phyloP scores from a whole-genome alignment of 2,113 vertebrate genomes.

The Gobius niger region DNA sequence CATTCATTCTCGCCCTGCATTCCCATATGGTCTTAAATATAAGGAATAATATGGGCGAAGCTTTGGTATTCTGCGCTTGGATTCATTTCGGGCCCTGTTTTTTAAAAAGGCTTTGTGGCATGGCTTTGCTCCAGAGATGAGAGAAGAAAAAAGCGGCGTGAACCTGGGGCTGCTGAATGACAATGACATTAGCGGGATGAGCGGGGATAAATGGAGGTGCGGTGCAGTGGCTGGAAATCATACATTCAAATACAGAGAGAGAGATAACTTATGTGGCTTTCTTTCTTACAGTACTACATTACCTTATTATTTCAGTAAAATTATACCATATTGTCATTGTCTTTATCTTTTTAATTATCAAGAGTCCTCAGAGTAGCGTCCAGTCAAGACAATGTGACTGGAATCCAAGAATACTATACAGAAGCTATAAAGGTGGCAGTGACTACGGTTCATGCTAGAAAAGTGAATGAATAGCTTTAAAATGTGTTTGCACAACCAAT shows the following conservation, averaged over 20 bases:
- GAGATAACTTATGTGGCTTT: too few relatives aligned
- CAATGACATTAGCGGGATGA: slow-evolving; percentile 53
- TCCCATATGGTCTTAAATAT: background rate
- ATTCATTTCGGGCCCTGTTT: slow-evolving; percentile 52
- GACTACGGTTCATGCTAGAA: too few relatives aligned
- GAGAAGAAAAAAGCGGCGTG: slow-evolving; percentile 58
- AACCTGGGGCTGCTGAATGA: slow-evolving; percentile 58
- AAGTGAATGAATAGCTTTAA: too few relatives aligned
- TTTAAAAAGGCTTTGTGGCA: slow-evolving; percentile 56
- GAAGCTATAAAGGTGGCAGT: too few relatives aligned
- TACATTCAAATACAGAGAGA: slow-evolving; percentile 18
- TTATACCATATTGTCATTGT: too few relatives aligned
- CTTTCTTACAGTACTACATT: too few relatives aligned
- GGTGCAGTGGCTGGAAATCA: slow-evolving; percentile 24
- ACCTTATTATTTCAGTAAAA: too few relatives aligned
- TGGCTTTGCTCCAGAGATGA: slow-evolving; percentile 60
- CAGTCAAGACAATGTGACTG: too few relatives aligned
- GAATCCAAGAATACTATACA: too few relatives aligned
- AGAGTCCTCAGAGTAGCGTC: too few relatives aligned
- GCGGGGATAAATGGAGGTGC: background rate
- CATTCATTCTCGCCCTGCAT: background rate
- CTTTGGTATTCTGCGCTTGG: slow-evolving; percentile 60
- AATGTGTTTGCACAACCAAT: too few relatives aligned
- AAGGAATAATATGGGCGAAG: slow-evolving; percentile 52
- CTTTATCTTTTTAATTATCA: too few relatives aligned